Evolutionary conservation across 2,888 invertebrate species (phyloP).

Genomic region (Calliphora vomitoria): DNA sequence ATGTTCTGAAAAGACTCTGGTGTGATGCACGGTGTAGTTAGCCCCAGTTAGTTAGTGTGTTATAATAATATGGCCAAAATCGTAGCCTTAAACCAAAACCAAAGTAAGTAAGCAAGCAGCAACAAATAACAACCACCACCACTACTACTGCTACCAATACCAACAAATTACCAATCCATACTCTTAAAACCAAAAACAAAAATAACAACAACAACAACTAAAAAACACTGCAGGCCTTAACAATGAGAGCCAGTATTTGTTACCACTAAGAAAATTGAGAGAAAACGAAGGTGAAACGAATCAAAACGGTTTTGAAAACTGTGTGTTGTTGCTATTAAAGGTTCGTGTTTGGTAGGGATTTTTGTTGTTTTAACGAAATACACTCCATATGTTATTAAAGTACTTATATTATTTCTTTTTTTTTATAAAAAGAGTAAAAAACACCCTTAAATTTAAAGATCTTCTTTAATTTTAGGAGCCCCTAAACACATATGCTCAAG

Average conservation of each 20-base stretch:
- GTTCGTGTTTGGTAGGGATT: constrained; percentile 73
- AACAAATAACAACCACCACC: constrained; percentile 42
- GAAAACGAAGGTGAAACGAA: constrained; percentile 75
- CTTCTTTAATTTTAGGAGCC: not conserved
- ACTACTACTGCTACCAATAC: constrained; percentile 36
- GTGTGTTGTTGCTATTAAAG: constrained; percentile 62
- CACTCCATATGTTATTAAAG: constrained; percentile 57
- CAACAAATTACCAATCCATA: not conserved
- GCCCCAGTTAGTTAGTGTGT: constrained; percentile 48
- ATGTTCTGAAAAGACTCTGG: constrained; percentile 81
- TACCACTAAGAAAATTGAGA: constrained; percentile 55
- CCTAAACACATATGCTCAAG: constrained; percentile 28
- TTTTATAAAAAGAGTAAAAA: constrained; percentile 10
- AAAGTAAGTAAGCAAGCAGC: constrained; percentile 48
- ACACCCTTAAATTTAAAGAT: constrained; percentile 56
- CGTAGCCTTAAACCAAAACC: constrained; percentile 73
- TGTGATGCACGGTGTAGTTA: constrained; percentile 76
- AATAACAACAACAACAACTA: no score
- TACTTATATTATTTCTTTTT: not conserved
- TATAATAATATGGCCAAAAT: constrained; percentile 75
- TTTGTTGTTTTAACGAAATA: constrained; percentile 28
- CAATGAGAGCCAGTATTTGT: constrained; percentile 25
- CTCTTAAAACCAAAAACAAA: not conserved
- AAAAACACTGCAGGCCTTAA: not conserved
- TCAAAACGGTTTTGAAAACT: constrained; percentile 75